Evolutionary conservation across 2,888 invertebrate genomes (phyloP).

Genomic region (Philhelius pedissequus): DNA sequence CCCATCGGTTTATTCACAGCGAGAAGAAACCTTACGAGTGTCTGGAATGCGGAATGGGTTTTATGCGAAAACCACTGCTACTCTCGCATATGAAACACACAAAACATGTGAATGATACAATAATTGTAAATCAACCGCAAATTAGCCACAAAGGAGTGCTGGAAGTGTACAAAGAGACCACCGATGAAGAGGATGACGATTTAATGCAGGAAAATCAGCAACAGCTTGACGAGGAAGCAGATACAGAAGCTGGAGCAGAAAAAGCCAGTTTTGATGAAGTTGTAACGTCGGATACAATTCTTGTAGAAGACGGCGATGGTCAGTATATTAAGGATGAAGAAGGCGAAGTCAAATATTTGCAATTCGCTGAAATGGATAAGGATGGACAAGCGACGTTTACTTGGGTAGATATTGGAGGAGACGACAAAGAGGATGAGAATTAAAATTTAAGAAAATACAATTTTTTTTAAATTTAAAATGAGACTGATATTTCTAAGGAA

Average conservation of each 20-base stretch:
- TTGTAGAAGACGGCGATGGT: constrained; percentile 59
- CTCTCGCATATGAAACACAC: constrained; percentile 84
- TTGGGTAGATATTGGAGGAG: constrained; percentile 71
- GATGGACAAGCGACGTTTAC: constrained; percentile 70
- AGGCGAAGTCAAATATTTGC: constrained; percentile 71
- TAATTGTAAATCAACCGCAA: constrained; percentile 90
- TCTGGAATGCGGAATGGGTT: constrained; percentile 88
- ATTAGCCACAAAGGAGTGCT: constrained; percentile 80
- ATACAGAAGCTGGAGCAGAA: not conserved
- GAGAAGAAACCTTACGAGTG: constrained; percentile 93
- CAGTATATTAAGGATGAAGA: constrained; percentile 70
- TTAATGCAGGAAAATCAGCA: not conserved
- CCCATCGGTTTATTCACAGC: constrained; percentile 90
- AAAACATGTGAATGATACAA: constrained; percentile 87
- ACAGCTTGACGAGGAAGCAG: constrained; percentile 16
- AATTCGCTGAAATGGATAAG: constrained; percentile 71
- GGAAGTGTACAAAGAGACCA: constrained; percentile 71
- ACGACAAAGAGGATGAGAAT: constrained; percentile 45
- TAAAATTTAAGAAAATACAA: not conserved
- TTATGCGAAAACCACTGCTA: constrained; percentile 89
- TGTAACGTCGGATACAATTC: constrained; percentile 48
- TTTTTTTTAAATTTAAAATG: not conserved
- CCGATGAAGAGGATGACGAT: constrained; percentile 39
- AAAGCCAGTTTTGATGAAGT: constrained; percentile 34
- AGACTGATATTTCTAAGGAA: constrained; percentile 59